Percentiles rank a stretch among this genome's conserved stretches.
phyloP scores from a whole-genome alignment of 2,797 vertebrate genomes.

The Halcyon smyrnensis region DNA sequence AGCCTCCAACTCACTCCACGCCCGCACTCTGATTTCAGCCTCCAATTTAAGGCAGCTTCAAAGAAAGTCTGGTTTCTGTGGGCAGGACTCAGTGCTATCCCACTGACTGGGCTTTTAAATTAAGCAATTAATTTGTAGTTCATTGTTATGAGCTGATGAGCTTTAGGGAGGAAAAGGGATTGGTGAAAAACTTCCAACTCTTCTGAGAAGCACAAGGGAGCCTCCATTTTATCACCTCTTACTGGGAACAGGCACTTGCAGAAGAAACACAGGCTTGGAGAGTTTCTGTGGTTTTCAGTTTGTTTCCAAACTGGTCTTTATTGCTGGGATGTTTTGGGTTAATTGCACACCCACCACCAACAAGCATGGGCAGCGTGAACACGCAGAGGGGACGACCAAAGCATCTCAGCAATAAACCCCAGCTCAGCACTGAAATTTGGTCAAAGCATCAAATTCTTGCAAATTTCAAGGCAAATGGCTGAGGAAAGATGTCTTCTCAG shows the following conservation, averaged over 20 bases:
- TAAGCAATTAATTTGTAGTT: not conserved
- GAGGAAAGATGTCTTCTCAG: not conserved
- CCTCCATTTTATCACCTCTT: not conserved
- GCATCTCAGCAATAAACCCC: not conserved
- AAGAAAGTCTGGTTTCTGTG: not conserved
- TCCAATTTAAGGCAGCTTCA: not conserved
- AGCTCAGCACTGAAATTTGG: accelerated
- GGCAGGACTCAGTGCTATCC: not conserved
- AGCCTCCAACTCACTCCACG: too few relatives aligned
- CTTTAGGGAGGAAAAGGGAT: not conserved
- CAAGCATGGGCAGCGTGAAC: not conserved
- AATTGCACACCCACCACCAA: not conserved
- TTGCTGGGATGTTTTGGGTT: not conserved
- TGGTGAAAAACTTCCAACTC: not conserved
- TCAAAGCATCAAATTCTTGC: not conserved
- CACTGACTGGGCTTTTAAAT: not conserved
- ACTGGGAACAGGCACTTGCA: not conserved
- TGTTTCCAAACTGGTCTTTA: not conserved
- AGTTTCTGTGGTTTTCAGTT: not conserved
- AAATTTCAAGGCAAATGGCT: not conserved
- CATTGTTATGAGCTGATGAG: not conserved
- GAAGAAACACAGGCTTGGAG: not conserved
- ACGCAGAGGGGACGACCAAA: not conserved
- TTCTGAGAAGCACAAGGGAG: not conserved
- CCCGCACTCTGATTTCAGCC: not conserved